Conservation (phyloP, 2,113 vertebrate genomes). For the Electrona antarctica region DNA sequence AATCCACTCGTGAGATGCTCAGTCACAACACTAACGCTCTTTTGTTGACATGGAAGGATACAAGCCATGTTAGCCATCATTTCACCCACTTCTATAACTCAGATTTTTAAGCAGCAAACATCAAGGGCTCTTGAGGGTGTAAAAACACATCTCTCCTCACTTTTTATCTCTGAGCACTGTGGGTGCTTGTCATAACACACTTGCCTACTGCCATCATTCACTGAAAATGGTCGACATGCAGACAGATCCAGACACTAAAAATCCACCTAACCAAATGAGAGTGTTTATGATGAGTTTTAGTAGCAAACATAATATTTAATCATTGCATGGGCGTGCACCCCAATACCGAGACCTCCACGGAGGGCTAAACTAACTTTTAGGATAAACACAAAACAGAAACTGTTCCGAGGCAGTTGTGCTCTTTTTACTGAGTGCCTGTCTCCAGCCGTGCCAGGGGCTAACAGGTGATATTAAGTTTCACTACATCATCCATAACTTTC, state of each 20-base stretch:
- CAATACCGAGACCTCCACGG: constrained; percentile 15
- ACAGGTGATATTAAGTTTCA: constrained; percentile 64
- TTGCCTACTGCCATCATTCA: constrained; percentile 6
- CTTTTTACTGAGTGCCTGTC: constrained; percentile 23
- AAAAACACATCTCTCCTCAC: constrained; percentile 24
- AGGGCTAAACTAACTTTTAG: constrained; percentile 25
- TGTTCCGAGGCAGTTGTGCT: constrained; percentile 41
- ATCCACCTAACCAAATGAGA: constrained; percentile 29
- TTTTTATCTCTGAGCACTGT: constrained; percentile 43
- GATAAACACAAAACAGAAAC: constrained; percentile 57
- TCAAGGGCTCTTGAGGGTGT: constrained; percentile 23
- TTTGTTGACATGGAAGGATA: constrained; percentile 42
- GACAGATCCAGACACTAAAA: constrained; percentile 23
- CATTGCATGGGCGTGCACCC: not conserved
- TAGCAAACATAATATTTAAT: constrained; percentile 45
- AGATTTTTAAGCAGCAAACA: constrained; percentile 24
- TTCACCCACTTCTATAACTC: constrained; percentile 43
- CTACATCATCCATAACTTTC: constrained; percentile 64
- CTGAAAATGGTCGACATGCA: constrained; percentile 29
- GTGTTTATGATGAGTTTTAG: constrained; percentile 57
- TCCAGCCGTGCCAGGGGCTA: constrained; percentile 49
- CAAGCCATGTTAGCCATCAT: constrained; percentile 41
- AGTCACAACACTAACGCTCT: constrained; percentile 34
- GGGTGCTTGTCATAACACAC: constrained; percentile 47
- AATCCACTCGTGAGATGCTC: constrained; percentile 32